Evolutionary conservation across 2,888 invertebrate genomes (phyloP).

Genomic region (Baronia brevicornis): DNA sequence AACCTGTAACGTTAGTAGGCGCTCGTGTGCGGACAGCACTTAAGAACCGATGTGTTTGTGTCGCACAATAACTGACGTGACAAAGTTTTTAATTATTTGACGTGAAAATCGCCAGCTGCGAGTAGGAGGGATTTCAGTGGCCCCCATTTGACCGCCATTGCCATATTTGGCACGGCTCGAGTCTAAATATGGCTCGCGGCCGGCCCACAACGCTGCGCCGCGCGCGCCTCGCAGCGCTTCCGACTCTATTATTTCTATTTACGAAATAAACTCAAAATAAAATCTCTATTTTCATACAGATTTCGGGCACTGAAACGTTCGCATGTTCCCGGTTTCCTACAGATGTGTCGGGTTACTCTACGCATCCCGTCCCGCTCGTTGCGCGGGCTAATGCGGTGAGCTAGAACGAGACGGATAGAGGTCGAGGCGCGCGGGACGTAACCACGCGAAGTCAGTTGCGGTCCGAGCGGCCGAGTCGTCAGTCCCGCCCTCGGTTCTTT

Average conservation of each 20-base stretch:
- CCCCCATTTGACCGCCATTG: conserved; percentile 86
- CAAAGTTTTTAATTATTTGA: conserved; percentile 73
- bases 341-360: conserved; percentile 74
- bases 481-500: conserved; percentile 72
- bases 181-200: conserved; percentile 89
- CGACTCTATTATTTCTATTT: conserved; percentile 76
- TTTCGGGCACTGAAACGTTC: conserved; percentile 69
- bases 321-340: conserved; percentile 67
- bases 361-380: conserved; percentile 43
- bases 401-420: conserved; percentile 56
- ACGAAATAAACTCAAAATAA: conserved; percentile 75
- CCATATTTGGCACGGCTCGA: conserved; percentile 88
- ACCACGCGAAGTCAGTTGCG: conserved; percentile 73
- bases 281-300: conserved; percentile 72
- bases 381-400: conserved; percentile 26
- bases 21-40: neutral
- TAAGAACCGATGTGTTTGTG: conserved; percentile 19
- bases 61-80: conserved; percentile 49
- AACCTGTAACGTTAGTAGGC: neutral
- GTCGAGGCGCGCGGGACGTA: conserved; percentile 52
- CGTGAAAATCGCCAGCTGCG: conserved; percentile 71
- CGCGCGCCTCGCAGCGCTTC: conserved; percentile 59
- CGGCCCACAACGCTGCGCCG: conserved; percentile 78
- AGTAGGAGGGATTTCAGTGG: conserved; percentile 86
- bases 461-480: conserved; percentile 76